Evolutionary conservation across 2,888 invertebrate species (phyloP).

Genomic region (Agrochola macilenta): DNA sequence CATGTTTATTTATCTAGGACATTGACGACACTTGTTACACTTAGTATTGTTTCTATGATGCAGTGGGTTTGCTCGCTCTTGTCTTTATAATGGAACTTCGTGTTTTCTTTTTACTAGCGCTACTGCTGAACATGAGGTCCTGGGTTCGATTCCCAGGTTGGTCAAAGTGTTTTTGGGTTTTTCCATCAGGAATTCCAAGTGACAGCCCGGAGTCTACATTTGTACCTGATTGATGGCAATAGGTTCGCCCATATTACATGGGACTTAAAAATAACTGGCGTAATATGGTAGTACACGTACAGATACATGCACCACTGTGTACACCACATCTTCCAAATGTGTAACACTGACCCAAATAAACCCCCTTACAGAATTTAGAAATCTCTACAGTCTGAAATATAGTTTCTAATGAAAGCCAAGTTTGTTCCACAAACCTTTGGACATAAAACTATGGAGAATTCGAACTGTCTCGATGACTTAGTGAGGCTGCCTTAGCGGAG

Average conservation of each 20-base stretch:
- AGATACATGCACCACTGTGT: not conserved
- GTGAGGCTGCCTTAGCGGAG: conserved; percentile 13
- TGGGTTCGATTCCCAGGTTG: not conserved
- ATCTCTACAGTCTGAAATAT: conserved; percentile 9
- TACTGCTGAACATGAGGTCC: not conserved
- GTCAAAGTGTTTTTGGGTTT: not conserved
- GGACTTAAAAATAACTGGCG: not conserved
- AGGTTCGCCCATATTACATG: no score
- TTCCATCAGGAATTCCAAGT: not conserved
- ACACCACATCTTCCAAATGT: not conserved
- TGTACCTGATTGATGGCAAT: not conserved
- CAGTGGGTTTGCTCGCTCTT: not conserved
- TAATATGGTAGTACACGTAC: not conserved
- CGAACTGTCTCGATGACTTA: conserved; percentile 55
- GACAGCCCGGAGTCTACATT: not conserved
- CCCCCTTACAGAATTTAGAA: conserved; percentile 5
- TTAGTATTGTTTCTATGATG: not conserved
- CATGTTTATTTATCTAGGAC: not conserved
- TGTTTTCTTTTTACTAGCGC: not conserved
- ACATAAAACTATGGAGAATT: conserved; percentile 36
- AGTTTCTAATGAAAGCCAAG: conserved; percentile 29
- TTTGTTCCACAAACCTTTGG: conserved; percentile 54
- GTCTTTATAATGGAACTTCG: not conserved
- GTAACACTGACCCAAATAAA: not conserved
- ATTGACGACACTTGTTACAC: not conserved